Percentiles rank a stretch among this genome's conserved stretches.
phyloP scores from a whole-genome alignment of 1,140 invertebrate species.

The Hesperophylax magnus region DNA sequence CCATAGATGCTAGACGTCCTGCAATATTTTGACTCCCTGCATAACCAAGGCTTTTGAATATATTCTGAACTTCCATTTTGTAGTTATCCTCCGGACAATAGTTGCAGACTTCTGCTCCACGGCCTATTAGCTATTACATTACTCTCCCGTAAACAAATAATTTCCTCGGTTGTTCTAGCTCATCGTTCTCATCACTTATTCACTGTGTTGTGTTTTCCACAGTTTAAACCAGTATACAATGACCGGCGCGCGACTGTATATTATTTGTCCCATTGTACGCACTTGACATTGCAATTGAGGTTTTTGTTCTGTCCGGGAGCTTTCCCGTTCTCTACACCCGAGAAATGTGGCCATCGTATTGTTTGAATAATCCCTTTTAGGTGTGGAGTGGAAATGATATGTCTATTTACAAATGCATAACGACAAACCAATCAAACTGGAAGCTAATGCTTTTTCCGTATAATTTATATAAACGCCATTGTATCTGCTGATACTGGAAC shows the following conservation, averaged over 20 bases:
- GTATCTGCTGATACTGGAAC: too few species aligned
- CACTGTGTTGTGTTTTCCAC: conserved; percentile 12
- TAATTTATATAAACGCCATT: too few species aligned
- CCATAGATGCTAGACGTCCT: too few species aligned
- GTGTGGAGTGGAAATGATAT: neutral
- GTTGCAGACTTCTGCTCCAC: too few species aligned
- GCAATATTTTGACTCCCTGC: too few species aligned
- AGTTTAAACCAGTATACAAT: conserved; percentile 4
- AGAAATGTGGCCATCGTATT: neutral
- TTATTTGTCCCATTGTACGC: conserved; percentile 37
- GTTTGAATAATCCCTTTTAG: conserved; percentile 5
- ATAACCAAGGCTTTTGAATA: too few species aligned
- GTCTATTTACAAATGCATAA: neutral
- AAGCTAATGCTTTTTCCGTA: too few species aligned
- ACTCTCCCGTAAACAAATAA: neutral
- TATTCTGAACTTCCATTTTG: too few species aligned
- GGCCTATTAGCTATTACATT: neutral
- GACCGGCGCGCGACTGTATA: neutral
- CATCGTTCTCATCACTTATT: conserved; percentile 13
- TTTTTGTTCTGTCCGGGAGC: conserved; percentile 19
- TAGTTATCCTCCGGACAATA: too few species aligned
- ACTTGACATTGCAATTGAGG: conserved; percentile 22
- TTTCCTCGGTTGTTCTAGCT: conserved; percentile 22
- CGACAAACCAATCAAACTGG: too few species aligned
- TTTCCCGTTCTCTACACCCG: conserved; percentile 25